Percentiles rank a stretch among this genome's conserved stretches.
phyloP scores from a whole-genome alignment of 2,113 vertebrate genomes.

The Rynchops niger region DNA sequence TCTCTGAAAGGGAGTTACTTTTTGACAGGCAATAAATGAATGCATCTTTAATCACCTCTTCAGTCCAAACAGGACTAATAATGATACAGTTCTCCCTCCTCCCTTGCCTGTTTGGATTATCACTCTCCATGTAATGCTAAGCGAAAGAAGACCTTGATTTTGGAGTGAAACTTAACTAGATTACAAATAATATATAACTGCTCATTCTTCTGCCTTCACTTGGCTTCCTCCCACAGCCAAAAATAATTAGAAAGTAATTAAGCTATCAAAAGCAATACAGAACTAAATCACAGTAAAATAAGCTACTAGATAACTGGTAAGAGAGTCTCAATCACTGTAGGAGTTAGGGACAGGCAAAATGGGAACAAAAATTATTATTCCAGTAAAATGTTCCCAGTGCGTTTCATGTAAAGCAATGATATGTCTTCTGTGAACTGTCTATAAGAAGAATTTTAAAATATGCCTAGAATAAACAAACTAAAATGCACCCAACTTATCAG shows the following conservation, averaged over 20 bases:
- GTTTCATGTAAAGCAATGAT: neutral
- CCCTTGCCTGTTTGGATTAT: neutral
- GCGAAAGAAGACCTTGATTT: neutral
- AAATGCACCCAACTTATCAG: neutral
- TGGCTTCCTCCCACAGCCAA: constrained; percentile 13
- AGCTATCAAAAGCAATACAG: constrained; percentile 21
- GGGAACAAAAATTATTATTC: neutral
- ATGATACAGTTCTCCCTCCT: neutral
- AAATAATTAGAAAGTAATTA: constrained; percentile 54
- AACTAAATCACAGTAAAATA: constrained; percentile 30
- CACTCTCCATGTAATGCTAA: neutral
- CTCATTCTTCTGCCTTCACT: constrained; percentile 12
- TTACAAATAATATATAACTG: constrained; percentile 1
- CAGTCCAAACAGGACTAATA: neutral
- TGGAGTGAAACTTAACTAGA: neutral
- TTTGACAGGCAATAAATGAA: neutral
- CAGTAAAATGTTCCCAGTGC: neutral
- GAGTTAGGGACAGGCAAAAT: neutral
- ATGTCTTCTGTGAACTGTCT: neutral
- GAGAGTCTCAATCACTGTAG: neutral
- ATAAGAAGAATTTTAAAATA: neutral
- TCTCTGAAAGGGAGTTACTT: neutral
- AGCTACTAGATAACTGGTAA: neutral
- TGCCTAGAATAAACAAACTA: neutral
- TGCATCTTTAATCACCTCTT: neutral